phyloP scores from a whole-genome alignment of 2,888 invertebrate genomes.

The Eupithecia inturbata region DNA sequence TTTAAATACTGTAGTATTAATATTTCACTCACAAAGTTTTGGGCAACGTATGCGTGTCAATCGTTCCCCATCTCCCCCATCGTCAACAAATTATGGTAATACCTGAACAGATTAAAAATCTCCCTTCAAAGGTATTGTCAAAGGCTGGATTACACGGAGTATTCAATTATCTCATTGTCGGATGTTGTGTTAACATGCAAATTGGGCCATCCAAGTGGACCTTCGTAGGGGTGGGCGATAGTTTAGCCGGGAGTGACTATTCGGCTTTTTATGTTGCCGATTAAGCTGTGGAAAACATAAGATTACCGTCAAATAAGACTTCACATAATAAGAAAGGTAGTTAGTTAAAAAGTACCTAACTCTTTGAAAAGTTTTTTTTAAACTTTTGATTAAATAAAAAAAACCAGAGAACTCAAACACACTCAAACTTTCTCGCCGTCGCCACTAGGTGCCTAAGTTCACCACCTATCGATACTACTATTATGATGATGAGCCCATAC shows the following conservation, averaged over 20 bases:
- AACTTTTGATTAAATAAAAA: too few relatives aligned
- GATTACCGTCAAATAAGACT: not conserved
- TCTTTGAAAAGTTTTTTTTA: too few relatives aligned
- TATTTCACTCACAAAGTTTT: not conserved
- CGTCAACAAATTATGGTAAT: constrained; percentile 42
- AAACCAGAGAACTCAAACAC: too few relatives aligned
- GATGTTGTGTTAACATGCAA: constrained; percentile 74
- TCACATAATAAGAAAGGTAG: too few relatives aligned
- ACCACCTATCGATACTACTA: too few relatives aligned
- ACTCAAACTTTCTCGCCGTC: too few relatives aligned
- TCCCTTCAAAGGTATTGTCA: constrained; percentile 51
- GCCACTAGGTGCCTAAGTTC: too few relatives aligned
- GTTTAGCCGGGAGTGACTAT: constrained; percentile 2
- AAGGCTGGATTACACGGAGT: constrained; percentile 63
- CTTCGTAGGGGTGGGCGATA: constrained; percentile 33
- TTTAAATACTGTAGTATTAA: not conserved
- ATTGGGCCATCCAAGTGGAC: constrained; percentile 70
- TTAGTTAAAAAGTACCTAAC: too few relatives aligned
- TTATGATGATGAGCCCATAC: too few relatives aligned
- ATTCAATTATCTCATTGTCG: constrained; percentile 74
- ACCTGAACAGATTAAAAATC: constrained; percentile 64
- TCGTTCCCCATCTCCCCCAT: constrained; percentile 26
- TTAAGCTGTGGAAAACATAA: not conserved
- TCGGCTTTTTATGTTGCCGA: not conserved
- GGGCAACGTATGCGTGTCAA: not conserved